phyloP scores from a whole-genome alignment of 2,888 invertebrate species.

The Caenorhabditis angaria region DNA sequence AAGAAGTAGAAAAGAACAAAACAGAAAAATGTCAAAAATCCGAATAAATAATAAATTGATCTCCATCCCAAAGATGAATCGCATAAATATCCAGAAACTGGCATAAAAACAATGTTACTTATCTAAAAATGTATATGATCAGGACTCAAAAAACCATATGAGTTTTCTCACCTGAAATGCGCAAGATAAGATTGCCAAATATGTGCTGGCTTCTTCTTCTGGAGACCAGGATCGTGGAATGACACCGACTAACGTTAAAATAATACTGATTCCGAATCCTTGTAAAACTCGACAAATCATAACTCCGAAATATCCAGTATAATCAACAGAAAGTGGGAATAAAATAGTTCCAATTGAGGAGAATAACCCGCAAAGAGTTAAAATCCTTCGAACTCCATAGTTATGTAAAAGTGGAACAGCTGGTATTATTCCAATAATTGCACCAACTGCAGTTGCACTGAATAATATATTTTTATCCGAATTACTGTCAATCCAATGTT shows the following conservation, averaged over 20 bases:
- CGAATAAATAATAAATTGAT: conserved; percentile 38
- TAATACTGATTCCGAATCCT: conserved; percentile 31
- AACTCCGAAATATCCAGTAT: conserved; percentile 18
- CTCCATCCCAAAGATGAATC: conserved; percentile 43
- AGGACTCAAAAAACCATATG: too few relatives aligned
- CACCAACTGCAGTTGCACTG: conserved; percentile 33
- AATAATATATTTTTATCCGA: conserved; percentile 31
- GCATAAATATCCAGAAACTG: conserved; percentile 44
- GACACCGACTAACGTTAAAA: conserved; percentile 32
- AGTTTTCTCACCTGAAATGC: conserved; percentile 12
- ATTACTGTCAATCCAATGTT: conserved; percentile 39
- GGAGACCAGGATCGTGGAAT: conserved; percentile 37
- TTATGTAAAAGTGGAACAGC: conserved; percentile 24
- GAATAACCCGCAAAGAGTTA: conserved; percentile 16
- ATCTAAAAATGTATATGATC: too few relatives aligned
- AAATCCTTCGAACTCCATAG: conserved; percentile 24
- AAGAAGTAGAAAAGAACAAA: conserved; percentile 31
- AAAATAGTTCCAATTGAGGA: conserved; percentile 33
- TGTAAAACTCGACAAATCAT: conserved; percentile 29
- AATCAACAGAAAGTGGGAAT: conserved; percentile 33
- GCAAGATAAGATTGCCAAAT: conserved; percentile 33
- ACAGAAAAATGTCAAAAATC: conserved; percentile 20
- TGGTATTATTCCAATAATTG: conserved; percentile 29
- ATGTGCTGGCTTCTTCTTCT: conserved; percentile 20
- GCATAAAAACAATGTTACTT: conserved; percentile 42